These are phyloP conservation scores for Pseudonaja textilis DNA, from an alignment of 2,113 vertebrate species.

Conservation along the genomic window DNA sequence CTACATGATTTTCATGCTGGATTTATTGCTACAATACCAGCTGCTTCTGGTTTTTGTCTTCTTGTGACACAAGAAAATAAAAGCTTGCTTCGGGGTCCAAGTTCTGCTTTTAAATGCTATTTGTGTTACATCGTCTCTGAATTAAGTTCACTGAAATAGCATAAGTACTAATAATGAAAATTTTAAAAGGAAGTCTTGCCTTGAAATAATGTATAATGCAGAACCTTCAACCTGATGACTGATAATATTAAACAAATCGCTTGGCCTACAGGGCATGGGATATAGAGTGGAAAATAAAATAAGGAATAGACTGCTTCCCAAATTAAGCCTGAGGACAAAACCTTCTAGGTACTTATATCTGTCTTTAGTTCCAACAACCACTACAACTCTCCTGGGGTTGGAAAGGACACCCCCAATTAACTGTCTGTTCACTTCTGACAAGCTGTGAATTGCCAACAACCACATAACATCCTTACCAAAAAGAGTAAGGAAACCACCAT, in stretches of 20 bases:
- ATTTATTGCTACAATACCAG: background rate
- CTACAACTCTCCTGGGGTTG: no score
- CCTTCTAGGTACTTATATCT: no score
- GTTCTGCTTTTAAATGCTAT: background rate
- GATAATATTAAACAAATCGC: background rate
- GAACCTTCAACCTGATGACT: no score
- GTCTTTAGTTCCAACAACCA: background rate
- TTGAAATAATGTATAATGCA: background rate
- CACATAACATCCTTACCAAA: background rate
- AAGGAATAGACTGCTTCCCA: background rate
- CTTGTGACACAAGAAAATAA: background rate
- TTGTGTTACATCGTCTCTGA: background rate
- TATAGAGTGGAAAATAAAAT: background rate
- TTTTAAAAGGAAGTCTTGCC: background rate
- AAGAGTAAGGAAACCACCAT: background rate
- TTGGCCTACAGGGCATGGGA: background rate
- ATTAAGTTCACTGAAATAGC: background rate
- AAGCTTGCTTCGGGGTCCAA: background rate
- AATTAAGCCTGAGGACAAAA: background rate
- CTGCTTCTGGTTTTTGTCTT: background rate
- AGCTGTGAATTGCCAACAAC: background rate
- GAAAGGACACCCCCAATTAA: background rate
- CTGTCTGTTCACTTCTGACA: background rate
- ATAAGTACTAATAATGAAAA: background rate
- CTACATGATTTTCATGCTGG: background rate